Percentiles rank a stretch among this genome's conserved stretches.
Conservation (phyloP, 2,888 invertebrate genomes). For the Dichetophora obliterata region DNA sequence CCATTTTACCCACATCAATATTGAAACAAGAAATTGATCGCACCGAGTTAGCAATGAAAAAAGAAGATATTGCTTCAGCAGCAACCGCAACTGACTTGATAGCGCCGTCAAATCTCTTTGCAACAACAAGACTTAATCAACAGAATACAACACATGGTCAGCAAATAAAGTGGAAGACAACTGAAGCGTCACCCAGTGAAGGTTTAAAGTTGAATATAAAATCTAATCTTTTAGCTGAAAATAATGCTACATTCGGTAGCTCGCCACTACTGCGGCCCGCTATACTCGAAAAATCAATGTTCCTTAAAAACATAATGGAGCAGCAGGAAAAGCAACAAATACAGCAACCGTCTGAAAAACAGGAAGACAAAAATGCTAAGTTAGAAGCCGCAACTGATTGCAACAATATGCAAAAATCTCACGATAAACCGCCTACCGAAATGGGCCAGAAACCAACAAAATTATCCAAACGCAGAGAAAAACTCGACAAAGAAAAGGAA, state of each 20-base stretch:
- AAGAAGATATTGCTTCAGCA: slow-evolving; percentile 30
- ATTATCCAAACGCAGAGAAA: slow-evolving; percentile 51
- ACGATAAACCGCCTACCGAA: slow-evolving; percentile 22
- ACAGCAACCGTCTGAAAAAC: slow-evolving; percentile 40
- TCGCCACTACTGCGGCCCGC: slow-evolving; percentile 63
- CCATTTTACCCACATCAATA: slow-evolving; percentile 74
- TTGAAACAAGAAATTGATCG: slow-evolving; percentile 58
- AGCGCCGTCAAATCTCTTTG: slow-evolving; percentile 40
- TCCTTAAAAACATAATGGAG: slow-evolving; percentile 55
- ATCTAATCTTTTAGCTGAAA: slow-evolving; percentile 63
- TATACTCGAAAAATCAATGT: slow-evolving; percentile 64
- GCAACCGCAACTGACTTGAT: slow-evolving; percentile 33
- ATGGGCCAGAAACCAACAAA: slow-evolving; percentile 4
- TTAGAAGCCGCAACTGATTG: slow-evolving; percentile 24
- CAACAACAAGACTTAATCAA: slow-evolving; percentile 30
- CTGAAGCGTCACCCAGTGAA: slow-evolving; percentile 49
- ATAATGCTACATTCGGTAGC: slow-evolving; percentile 67
- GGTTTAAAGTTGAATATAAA: slow-evolving; percentile 53
- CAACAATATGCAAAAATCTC: slow-evolving; percentile 13
- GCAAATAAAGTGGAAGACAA: slow-evolving; percentile 61
- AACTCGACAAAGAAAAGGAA: slow-evolving; percentile 52
- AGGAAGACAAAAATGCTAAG: slow-evolving; percentile 43
- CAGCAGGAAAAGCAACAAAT: slow-evolving; percentile 44
- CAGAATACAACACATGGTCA: slow-evolving; percentile 22
- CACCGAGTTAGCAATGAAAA: slow-evolving; percentile 63